phyloP scores from a whole-genome alignment of 2,113 vertebrate species.

The Diadophis punctatus region DNA sequence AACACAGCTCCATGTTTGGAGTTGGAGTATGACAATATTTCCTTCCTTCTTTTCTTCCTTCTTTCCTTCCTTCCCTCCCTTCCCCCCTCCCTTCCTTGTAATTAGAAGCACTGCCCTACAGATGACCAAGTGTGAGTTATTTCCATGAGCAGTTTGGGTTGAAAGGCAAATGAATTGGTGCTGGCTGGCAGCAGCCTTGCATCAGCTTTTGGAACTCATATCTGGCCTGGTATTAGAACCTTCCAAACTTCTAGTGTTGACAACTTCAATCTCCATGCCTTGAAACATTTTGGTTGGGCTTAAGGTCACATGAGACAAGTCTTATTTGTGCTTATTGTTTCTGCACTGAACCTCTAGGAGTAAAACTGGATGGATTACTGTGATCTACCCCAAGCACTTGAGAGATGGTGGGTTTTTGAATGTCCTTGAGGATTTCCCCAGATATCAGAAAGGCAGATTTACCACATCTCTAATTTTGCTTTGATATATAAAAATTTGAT shows the following conservation, averaged over 20 bases:
- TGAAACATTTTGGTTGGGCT: neutral
- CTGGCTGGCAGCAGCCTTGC: neutral
- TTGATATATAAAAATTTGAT: too few relatives aligned
- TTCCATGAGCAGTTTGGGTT: neutral
- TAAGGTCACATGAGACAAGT: neutral
- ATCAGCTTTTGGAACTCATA: neutral
- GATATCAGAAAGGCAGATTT: neutral
- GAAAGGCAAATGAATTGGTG: neutral
- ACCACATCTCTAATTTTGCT: neutral
- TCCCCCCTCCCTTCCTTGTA: too few relatives aligned
- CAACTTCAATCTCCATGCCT: neutral
- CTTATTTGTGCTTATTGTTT: neutral
- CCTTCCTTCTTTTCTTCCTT: too few relatives aligned
- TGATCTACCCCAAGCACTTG: neutral
- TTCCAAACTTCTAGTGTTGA: neutral
- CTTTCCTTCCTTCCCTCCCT: too few relatives aligned
- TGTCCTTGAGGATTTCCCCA: neutral
- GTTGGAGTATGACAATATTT: neutral
- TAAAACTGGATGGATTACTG: neutral
- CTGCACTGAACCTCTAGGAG: neutral
- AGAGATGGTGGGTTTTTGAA: neutral
- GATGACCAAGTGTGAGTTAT: neutral
- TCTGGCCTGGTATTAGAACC: neutral
- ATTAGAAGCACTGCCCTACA: neutral
- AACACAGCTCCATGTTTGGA: neutral